Evolutionary conservation across 2,888 invertebrate species (phyloP).

Genomic region (Chrysotoxum bicinctum): DNA sequence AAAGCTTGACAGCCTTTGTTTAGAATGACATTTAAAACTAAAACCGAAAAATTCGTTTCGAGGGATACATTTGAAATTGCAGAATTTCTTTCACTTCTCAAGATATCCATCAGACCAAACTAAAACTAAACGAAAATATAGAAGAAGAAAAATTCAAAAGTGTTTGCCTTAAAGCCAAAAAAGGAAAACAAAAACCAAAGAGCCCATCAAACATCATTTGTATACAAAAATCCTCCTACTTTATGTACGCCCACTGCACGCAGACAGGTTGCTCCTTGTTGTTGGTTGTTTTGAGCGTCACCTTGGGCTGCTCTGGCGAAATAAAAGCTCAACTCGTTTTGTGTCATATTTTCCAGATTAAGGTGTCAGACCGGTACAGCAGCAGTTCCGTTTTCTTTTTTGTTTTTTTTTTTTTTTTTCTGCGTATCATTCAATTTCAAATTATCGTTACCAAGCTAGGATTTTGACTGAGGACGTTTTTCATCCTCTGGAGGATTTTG

Average conservation of each 20-base stretch:
- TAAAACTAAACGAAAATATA: conserved; percentile 10
- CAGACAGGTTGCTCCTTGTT: conserved; percentile 23
- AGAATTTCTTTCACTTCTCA: conserved; percentile 29
- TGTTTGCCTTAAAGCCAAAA: conserved; percentile 57
- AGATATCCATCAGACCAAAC: background rate
- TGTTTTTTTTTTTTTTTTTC: conserved; percentile 34
- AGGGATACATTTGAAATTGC: conserved; percentile 63
- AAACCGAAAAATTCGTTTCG: background rate
- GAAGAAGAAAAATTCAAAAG: conserved; percentile 32
- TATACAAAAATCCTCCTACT: conserved; percentile 6
- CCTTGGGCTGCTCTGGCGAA: conserved; percentile 48
- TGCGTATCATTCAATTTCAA: conserved; percentile 52
- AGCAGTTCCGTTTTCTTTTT: conserved; percentile 17
- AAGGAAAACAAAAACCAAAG: conserved; percentile 26
- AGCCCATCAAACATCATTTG: conserved; percentile 61
- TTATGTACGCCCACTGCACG: conserved; percentile 24
- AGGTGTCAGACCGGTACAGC: conserved; percentile 68
- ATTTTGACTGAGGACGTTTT: conserved; percentile 36
- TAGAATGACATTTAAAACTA: conserved; percentile 14
- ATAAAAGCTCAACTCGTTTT: conserved; percentile 70
- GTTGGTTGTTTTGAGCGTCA: conserved; percentile 28
- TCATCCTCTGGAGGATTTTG: conserved; percentile 38
- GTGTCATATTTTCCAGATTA: conserved; percentile 74
- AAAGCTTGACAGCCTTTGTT: conserved; percentile 45
- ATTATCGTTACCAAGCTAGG: conserved; percentile 31